Evolutionary conservation across 2,888 invertebrate genomes (phyloP), one percentile per base, ranked within the genome.

Genomic region (Desoria tigrina): DNA sequence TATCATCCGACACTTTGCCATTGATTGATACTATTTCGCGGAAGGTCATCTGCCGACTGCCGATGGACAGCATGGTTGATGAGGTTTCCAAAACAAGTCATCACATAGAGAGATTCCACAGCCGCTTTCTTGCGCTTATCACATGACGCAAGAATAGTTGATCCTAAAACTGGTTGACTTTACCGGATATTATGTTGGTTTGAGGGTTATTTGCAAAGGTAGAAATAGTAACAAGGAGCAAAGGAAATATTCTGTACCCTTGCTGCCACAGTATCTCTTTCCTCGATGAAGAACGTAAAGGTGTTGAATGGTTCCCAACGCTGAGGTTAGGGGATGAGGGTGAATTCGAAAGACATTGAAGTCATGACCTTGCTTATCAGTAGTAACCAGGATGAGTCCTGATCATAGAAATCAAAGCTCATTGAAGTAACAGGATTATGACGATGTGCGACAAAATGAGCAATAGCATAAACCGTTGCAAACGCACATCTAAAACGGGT

Each of bases 291-390:
- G 57, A 37, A 57, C 39, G 79, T 99, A 99, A 45, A 99, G 83
- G 81, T 99, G 99, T 79, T 98, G 94, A 28, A 94, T 90, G 0
- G 93, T 88, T 0, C 94, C 92, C 65, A 94, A 82, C 24, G 89
- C 86, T 11, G 94, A 88, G 0, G 92, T 91, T 56, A 89, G 88
- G 0, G 94, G 92, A 83, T 97, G 97, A 0, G 96, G 91, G 78
- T 94, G 91, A 75, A 99, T 87, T 65, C 93, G 86, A 82, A 97
- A 99, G 76, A 99, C 86, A 81, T 99, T 92, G 83, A 99, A 99
- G 79, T 94, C 92, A 78, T 96, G 94, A 0, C 96, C 97, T 26
- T 92, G 86, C 75, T 88, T 88, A 80, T 96, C 96, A 0, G 94
- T 94, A 0, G 95, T 95, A 74, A 96, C 84, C 50, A 97, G 83